Percentiles rank a stretch among this genome's conserved stretches.
Evolutionary conservation across 2,888 invertebrate species (phyloP).

Genomic region (Eristalis intricaria): DNA sequence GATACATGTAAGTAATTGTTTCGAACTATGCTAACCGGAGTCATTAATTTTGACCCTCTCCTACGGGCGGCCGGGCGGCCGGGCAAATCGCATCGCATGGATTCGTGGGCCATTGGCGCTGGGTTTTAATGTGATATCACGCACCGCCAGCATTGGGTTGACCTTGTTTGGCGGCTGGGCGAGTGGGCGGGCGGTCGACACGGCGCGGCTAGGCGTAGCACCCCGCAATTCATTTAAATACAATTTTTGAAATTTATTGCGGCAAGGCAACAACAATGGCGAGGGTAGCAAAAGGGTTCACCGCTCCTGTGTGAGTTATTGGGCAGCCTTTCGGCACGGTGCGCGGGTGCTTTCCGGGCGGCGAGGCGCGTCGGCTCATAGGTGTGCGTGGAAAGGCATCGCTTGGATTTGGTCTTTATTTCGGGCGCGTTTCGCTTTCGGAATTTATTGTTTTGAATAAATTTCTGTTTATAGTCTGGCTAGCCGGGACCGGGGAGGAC

Average conservation of each 20-base stretch:
- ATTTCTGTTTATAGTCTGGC: conserved; percentile 43
- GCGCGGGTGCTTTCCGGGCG: background rate
- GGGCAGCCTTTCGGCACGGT: conserved; percentile 36
- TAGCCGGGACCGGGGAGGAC: conserved; percentile 20
- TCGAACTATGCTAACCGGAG: conserved; percentile 68
- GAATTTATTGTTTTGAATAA: conserved; percentile 66
- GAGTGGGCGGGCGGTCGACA: background rate
- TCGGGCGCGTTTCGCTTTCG: conserved; percentile 20
- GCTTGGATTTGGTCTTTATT: conserved; percentile 13
- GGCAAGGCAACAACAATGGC: conserved; percentile 14
- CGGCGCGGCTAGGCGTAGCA: conserved; percentile 1
- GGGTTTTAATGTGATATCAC: conserved; percentile 35
- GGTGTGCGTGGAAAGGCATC: conserved; percentile 27
- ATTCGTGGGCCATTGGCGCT: background rate
- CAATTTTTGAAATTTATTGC: conserved; percentile 68
- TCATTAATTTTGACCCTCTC: conserved; percentile 57
- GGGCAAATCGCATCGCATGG: too few species aligned
- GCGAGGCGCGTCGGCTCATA: too few species aligned
- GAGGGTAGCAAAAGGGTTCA: conserved; percentile 47
- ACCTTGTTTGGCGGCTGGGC: conserved; percentile 21
- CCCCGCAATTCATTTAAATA: conserved; percentile 59
- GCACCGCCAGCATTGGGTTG: conserved; percentile 26
- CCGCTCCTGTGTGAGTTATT: conserved; percentile 51
- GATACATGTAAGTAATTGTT: conserved; percentile 66
- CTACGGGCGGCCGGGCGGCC: background rate